Evolutionary conservation across 2,113 vertebrate genomes (phyloP).

Genomic region (Tachysurus vachellii): DNA sequence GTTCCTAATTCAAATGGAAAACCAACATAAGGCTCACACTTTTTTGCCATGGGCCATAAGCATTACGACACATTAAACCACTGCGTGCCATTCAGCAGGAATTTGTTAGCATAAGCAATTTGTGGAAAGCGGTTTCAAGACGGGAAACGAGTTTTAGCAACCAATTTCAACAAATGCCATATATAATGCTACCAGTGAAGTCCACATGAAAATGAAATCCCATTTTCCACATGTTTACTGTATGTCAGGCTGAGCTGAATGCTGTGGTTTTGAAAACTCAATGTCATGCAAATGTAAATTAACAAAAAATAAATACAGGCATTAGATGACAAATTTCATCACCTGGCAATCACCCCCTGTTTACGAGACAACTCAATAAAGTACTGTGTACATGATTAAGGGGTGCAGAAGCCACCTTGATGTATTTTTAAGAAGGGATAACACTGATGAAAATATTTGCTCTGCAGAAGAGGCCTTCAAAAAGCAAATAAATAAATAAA

Average conservation of each 20-base stretch:
- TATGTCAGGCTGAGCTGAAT: slow-evolving; percentile 11
- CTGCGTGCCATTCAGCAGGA: neutral
- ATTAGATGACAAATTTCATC: slow-evolving; percentile 29
- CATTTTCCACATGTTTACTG: slow-evolving; percentile 24
- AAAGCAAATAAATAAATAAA: slow-evolving; percentile 4
- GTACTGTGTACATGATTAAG: neutral
- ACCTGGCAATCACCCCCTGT: neutral
- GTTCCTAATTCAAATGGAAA: neutral
- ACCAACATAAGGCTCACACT: neutral
- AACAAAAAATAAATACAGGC: slow-evolving; percentile 20
- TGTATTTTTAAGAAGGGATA: neutral
- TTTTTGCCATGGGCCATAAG: neutral
- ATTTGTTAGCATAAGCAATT: neutral
- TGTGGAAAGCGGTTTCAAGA: neutral
- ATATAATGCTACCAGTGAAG: slow-evolving; percentile 6
- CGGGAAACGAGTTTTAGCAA: slow-evolving; percentile 13
- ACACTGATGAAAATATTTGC: neutral
- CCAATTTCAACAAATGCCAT: slow-evolving; percentile 29
- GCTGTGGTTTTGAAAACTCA: slow-evolving; percentile 14
- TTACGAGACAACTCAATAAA: slow-evolving; percentile 10
- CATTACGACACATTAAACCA: neutral
- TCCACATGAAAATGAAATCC: slow-evolving; percentile 11
- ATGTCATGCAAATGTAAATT: slow-evolving; percentile 26
- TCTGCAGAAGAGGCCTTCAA: neutral
- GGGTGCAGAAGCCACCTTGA: neutral